A percentile compares a stretch with the other conserved stretches of the same genome.
These are phyloP conservation scores for Sigmodon hispidus DNA, from an alignment of 2,113 vertebrate species.

Conservation along the genomic window DNA sequence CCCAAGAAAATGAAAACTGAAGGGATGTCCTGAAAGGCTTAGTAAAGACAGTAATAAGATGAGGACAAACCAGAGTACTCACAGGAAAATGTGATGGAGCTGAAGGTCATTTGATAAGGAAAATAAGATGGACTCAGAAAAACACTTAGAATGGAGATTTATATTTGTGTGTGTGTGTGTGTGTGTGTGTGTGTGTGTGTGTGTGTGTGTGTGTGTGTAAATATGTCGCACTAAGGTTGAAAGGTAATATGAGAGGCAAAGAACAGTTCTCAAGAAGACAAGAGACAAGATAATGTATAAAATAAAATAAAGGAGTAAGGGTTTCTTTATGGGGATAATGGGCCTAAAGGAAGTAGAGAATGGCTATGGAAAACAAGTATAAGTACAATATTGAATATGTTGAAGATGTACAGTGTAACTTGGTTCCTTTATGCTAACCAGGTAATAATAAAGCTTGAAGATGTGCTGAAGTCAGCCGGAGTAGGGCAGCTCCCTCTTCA, in stretches of 20 bases:
- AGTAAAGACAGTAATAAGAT: neutral
- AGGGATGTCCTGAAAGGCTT: neutral
- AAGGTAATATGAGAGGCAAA: neutral
- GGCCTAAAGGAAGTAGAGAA: neutral
- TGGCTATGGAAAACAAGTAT: too few species aligned
- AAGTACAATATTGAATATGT: neutral
- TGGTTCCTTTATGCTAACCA: neutral
- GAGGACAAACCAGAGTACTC: too few species aligned
- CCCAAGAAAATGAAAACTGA: neutral
- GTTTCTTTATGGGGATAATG: accelerated
- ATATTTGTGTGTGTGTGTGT: neutral
- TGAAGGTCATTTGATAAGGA: neutral
- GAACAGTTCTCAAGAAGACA: neutral
- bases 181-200: neutral
- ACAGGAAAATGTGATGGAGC: neutral
- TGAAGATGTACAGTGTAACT: too few species aligned
- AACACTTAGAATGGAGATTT: neutral
- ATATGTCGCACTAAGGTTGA: neutral
- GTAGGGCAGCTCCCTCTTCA: neutral
- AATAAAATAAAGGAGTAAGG: neutral
- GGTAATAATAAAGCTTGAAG: neutral
- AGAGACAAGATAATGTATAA: neutral
- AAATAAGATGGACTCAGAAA: neutral
- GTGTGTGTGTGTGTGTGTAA: neutral
- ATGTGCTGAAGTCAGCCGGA: neutral